These are phyloP conservation scores for Mesorhabditis spiculigera DNA, from an alignment of 2,888 invertebrate genomes.

Conservation along the genomic window DNA sequence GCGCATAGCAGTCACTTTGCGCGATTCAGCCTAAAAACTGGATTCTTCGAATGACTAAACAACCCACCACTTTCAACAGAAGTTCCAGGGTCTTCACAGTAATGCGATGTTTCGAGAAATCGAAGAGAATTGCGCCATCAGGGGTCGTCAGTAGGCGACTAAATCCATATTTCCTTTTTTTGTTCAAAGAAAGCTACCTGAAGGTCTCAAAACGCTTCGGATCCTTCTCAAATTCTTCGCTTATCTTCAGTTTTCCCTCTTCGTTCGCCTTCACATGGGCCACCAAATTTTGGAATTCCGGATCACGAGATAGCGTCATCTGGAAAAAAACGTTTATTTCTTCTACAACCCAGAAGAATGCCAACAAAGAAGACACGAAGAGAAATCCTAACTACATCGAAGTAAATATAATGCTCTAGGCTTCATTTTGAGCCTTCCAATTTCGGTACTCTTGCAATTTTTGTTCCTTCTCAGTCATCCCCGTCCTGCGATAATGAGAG, in stretches of 20 bases:
- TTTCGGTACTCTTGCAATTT: conserved; percentile 48
- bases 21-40: conserved; percentile 66
- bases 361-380: not conserved
- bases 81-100: conserved; percentile 74
- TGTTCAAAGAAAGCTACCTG: conserved; percentile 69
- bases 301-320: conserved; percentile 66
- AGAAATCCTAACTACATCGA: not conserved
- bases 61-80: conserved; percentile 76
- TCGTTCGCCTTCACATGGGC: conserved; percentile 73
- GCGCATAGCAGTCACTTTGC: conserved; percentile 80
- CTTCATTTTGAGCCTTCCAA: conserved; percentile 43
- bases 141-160: conserved; percentile 77
- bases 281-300: conserved; percentile 74
- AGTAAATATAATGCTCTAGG: not conserved
- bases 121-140: conserved; percentile 86
- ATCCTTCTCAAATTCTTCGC: conserved; percentile 77
- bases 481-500: conserved; percentile 33
- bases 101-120: conserved; percentile 93
- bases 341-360: not conserved
- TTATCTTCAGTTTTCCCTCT: conserved; percentile 73
- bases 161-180: conserved; percentile 26
- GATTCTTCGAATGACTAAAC: not conserved
- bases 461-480: conserved; percentile 41
- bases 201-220: conserved; percentile 79
- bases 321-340: not conserved